Evolutionary conservation across 2,113 vertebrate genomes (phyloP).

Genomic region (Menura novaehollandiae): DNA sequence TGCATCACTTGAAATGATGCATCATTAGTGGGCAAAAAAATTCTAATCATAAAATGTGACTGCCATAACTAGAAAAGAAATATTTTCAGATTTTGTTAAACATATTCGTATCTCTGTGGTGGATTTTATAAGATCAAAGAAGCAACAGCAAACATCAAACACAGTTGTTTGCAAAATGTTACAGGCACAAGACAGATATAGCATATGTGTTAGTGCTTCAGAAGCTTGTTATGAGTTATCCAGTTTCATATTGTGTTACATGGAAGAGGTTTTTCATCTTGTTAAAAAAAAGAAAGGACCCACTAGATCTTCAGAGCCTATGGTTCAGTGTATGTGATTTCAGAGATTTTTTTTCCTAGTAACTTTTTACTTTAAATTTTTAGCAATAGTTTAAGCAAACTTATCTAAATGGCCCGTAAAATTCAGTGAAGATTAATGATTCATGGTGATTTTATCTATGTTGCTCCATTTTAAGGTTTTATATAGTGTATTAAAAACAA

Average conservation of each 20-base stretch:
- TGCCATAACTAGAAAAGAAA: neutral
- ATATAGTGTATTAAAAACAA: neutral
- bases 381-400: neutral
- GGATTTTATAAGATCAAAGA: conserved; percentile 39
- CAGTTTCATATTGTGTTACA: neutral
- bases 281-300: neutral
- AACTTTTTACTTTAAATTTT: neutral
- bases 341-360: neutral
- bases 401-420: neutral
- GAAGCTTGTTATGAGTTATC: neutral
- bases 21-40: neutral
- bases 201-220: neutral
- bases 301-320: neutral
- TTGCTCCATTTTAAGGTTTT: neutral
- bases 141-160: neutral
- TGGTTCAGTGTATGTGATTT: neutral
- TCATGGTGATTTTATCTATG: neutral
- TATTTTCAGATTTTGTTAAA: neutral
- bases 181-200: neutral
- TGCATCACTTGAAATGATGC: neutral
- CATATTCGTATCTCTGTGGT: neutral
- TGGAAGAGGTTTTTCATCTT: neutral
- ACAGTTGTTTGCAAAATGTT: conserved; percentile 19
- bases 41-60: neutral
- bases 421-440: neutral